Conservation (phyloP, 2,888 invertebrate genomes). For the Plebejus melissa region DNA sequence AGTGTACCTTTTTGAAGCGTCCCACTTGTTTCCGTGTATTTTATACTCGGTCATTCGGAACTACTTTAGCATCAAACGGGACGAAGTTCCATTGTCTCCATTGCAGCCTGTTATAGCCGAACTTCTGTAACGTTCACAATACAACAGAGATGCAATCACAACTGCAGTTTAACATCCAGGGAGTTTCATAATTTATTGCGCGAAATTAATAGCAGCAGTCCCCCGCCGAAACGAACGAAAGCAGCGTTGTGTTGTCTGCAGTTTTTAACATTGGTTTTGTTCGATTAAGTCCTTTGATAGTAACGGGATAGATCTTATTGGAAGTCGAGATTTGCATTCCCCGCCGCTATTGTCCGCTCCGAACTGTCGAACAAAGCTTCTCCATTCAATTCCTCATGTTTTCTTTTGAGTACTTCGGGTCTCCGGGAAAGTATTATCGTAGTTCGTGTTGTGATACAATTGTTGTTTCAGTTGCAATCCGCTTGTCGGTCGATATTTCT, state of each 20-base stretch:
- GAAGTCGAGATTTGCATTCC: slow-evolving; percentile 26
- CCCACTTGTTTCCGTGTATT: neutral
- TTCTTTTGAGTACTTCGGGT: slow-evolving; percentile 23
- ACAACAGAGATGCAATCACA: slow-evolving; percentile 16
- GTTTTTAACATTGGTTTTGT: slow-evolving; percentile 20
- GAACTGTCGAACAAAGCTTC: slow-evolving; percentile 12
- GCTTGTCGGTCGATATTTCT: neutral
- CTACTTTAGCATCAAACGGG: neutral
- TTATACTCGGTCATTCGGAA: neutral
- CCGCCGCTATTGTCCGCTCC: slow-evolving; percentile 10
- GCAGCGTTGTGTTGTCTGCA: neutral
- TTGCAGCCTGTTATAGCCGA: neutral
- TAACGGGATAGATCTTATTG: slow-evolving; percentile 24
- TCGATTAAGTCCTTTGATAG: slow-evolving; percentile 27
- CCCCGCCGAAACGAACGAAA: neutral
- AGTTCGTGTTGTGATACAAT: neutral
- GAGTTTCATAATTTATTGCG: slow-evolving; percentile 7
- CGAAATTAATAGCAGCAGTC: neutral
- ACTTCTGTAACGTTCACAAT: slow-evolving; percentile 6
- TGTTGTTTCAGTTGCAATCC: neutral
- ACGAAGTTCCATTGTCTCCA: slow-evolving; percentile 2
- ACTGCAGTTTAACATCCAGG: neutral
- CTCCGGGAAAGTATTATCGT: neutral
- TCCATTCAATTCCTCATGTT: slow-evolving; percentile 12
- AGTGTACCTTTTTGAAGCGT: neutral